Base-by-base conservation (phyloP, 1,140 invertebrate species). In the Orchestia grillus region DNA sequence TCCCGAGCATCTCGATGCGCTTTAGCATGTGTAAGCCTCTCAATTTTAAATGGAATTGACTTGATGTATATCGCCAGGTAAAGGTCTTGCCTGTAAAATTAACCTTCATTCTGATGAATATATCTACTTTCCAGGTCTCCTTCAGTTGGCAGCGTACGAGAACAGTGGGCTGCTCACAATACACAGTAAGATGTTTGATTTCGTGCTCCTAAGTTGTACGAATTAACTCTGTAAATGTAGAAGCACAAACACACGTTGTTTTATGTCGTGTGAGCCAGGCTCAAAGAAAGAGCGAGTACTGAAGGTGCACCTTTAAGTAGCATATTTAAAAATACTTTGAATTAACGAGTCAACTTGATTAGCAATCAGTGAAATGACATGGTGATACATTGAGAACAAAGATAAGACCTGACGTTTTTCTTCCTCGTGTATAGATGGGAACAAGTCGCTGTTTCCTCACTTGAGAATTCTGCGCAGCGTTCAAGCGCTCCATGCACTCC, bases 101-200 rank as follows among this genome's bases (percentile, higher is more conserved):
- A 36, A 77, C 19, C 6, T 53, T 53, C 47, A 53, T 53, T 53
- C 6, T 53, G 19, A 8, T 53, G 47, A 53, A 8, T 19, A 53
- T 53, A 53, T 53, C 19, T 77, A 4, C 42, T 42, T 91, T 77
- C 45, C 44, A 96, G 43, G 44, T 42, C 91, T 96, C 91, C 87
- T 96, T 41, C 96, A 96, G 87, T 91, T 96, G 53, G 44, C 96
- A 15, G 96, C 96, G 43, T 97, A 97, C 97, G 96, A 97, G 91
- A 97, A 97, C 90, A 96, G 45, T 95, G 97, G 97, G 19, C 96
- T 97, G 44, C 96, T 97, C 44, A 97, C 97, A 88, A 96, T 97
- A 94, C 97, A 97, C 96, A 96, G 96, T 97, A 96, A 97, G 96
- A 92, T 8, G n/a, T 96, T 96, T 0, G 57, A 23, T 15, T 28